phyloP scores from a whole-genome alignment of 2,113 vertebrate genomes.

The Rhynchopsitta pachyrhyncha region DNA sequence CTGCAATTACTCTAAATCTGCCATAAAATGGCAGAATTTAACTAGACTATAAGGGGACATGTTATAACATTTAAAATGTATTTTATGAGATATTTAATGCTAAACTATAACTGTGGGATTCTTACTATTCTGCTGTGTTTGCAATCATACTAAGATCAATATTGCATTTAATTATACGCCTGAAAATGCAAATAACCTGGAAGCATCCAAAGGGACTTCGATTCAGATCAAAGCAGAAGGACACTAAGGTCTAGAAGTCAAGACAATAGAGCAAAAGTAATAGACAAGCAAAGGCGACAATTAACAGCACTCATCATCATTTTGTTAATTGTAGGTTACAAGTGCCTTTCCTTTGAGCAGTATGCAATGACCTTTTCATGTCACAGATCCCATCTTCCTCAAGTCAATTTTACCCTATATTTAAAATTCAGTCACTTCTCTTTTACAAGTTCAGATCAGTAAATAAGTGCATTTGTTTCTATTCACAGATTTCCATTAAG shows the following conservation, averaged over 20 bases:
- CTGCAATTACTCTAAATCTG: neutral
- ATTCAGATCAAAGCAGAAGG: neutral
- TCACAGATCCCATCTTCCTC: neutral
- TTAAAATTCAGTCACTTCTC: neutral
- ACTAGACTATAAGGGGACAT: neutral
- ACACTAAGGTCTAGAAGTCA: neutral
- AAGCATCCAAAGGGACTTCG: neutral
- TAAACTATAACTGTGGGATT: neutral
- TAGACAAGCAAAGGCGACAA: neutral
- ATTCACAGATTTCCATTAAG: neutral
- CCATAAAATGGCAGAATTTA: constrained; percentile 26
- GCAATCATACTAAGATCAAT: neutral
- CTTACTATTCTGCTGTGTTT: neutral
- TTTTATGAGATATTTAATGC: neutral
- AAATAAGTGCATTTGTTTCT: neutral
- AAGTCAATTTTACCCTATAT: neutral
- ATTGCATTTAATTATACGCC: neutral
- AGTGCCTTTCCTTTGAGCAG: neutral
- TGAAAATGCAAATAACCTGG: constrained; percentile 7
- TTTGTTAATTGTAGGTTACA: neutral
- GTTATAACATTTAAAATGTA: neutral
- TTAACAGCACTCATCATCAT: neutral
- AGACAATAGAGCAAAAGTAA: neutral
- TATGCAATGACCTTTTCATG: neutral
- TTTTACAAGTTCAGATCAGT: neutral